Conservation (phyloP, 2,888 invertebrate genomes). For the Drosophila phalerata region DNA sequence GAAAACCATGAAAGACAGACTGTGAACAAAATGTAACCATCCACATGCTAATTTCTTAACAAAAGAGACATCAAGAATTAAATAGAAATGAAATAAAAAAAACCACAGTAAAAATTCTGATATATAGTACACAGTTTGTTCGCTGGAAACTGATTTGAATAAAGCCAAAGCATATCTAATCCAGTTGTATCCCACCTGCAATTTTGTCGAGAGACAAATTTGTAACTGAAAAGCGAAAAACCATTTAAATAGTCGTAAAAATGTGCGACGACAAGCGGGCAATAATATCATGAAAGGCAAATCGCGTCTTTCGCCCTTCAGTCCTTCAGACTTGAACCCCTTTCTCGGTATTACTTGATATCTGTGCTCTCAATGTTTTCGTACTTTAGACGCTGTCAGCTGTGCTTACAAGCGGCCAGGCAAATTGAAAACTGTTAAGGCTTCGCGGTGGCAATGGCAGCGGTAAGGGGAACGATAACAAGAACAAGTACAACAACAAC, state of each 20-base stretch:
- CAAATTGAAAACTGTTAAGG: slow-evolving; percentile 81
- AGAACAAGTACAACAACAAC: slow-evolving; percentile 18
- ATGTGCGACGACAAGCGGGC: slow-evolving; percentile 72
- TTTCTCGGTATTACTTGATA: slow-evolving; percentile 53
- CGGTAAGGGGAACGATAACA: slow-evolving; percentile 12
- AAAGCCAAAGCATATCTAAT: slow-evolving; percentile 23
- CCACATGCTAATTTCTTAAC: background rate
- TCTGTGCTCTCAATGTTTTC: slow-evolving; percentile 39
- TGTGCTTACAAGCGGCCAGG: slow-evolving; percentile 76
- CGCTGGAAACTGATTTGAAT: slow-evolving; percentile 26
- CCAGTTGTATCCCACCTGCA: slow-evolving; percentile 35
- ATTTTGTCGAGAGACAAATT: slow-evolving; percentile 59
- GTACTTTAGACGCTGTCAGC: slow-evolving; percentile 71
- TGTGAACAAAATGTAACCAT: background rate
- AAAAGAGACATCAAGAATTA: background rate
- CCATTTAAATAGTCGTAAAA: slow-evolving; percentile 81
- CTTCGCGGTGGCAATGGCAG: slow-evolving; percentile 28
- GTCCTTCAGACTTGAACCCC: slow-evolving; percentile 17
- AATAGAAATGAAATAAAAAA: background rate
- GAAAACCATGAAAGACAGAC: background rate
- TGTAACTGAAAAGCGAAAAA: slow-evolving; percentile 66
- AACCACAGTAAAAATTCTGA: background rate
- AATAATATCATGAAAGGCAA: slow-evolving; percentile 68
- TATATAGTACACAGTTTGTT: too few relatives aligned
- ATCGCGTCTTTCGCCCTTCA: slow-evolving; percentile 32